A percentile compares a stretch with the other conserved stretches of the same genome.
phyloP scores from a whole-genome alignment of 2,797 vertebrate genomes.

The Synanceia verrucosa region DNA sequence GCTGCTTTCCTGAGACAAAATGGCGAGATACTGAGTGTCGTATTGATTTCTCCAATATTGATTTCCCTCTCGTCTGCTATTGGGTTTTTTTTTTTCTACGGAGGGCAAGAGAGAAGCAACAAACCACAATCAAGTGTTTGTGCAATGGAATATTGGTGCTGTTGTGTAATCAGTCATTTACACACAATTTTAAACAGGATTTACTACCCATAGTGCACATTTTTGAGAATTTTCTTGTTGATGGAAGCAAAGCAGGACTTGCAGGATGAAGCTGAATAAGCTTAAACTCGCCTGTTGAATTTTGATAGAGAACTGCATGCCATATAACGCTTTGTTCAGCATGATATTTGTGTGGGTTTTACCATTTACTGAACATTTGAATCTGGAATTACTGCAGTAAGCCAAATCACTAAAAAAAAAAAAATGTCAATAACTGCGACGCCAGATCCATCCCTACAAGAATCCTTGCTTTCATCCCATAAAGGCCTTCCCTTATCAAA shows the following conservation, averaged over 20 bases:
- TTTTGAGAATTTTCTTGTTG: not conserved
- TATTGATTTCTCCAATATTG: slow-evolving; percentile 79
- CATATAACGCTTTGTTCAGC: not conserved
- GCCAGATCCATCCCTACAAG: not conserved
- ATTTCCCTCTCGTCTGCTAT: slow-evolving; percentile 68
- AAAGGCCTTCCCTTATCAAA: not conserved
- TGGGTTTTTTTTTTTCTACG: slow-evolving; percentile 48
- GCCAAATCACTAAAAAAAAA: slow-evolving; percentile 14
- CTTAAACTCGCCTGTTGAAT: not conserved
- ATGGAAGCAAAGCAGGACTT: not conserved
- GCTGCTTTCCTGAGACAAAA: slow-evolving; percentile 72
- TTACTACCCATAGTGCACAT: not conserved
- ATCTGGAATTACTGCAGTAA: no score
- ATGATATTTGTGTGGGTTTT: not conserved
- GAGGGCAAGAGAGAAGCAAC: slow-evolving; percentile 37
- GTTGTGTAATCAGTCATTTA: not conserved
- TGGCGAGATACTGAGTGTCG: slow-evolving; percentile 70
- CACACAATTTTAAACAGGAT: not conserved
- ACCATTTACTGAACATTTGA: not conserved
- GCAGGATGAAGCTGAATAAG: not conserved
- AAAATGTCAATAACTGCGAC: slow-evolving; percentile 1
- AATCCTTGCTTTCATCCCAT: not conserved
- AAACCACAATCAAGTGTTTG: slow-evolving; percentile 22
- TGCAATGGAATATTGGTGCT: slow-evolving; percentile 29
- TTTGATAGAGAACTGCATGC: not conserved